A percentile compares a stretch with the other conserved stretches of the same genome.
These are phyloP conservation scores for Augochlora pura DNA, from an alignment of 1,140 invertebrate genomes.

Conservation along the genomic window DNA sequence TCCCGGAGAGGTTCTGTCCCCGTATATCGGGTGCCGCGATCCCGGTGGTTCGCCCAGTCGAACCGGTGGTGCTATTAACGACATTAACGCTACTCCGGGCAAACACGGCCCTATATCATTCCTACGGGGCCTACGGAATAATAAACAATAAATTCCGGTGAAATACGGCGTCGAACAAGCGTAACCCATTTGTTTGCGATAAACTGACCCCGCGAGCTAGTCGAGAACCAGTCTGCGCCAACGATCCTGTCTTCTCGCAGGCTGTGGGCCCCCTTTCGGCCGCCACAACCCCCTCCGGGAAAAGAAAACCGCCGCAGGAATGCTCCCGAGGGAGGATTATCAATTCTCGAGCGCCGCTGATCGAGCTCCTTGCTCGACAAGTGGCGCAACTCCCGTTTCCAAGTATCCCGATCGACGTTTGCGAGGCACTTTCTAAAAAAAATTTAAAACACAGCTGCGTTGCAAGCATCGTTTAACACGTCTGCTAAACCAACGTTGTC, in stretches of 20 bases:
- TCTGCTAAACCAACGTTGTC: too few relatives aligned
- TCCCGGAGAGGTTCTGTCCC: slow-evolving; percentile 48
- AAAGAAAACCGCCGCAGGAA: neutral
- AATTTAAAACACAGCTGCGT: too few relatives aligned
- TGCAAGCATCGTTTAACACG: too few relatives aligned
- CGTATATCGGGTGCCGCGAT: slow-evolving; percentile 52
- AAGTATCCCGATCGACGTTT: too few relatives aligned
- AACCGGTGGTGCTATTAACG: slow-evolving; percentile 78
- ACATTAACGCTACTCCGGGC: slow-evolving; percentile 78
- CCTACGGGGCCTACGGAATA: slow-evolving; percentile 70
- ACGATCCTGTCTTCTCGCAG: slow-evolving; percentile 66
- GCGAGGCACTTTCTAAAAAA: too few relatives aligned
- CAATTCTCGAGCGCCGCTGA: neutral
- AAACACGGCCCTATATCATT: slow-evolving; percentile 79
- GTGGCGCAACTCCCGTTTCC: too few relatives aligned
- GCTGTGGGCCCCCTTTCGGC: too few relatives aligned
- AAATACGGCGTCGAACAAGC: slow-evolving; percentile 79
- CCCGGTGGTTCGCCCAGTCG: slow-evolving; percentile 58
- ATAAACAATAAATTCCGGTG: slow-evolving; percentile 80
- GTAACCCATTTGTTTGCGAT: slow-evolving; percentile 80
- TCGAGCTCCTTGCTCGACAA: too few relatives aligned
- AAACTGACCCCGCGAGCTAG: slow-evolving; percentile 78
- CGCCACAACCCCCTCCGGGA: neutral
- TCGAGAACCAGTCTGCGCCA: slow-evolving; percentile 73
- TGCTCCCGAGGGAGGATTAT: slow-evolving; percentile 11